A percentile compares a stretch with the other conserved stretches of the same genome.
Conservation (phyloP, 2,797 vertebrate genomes). For the Typhlichthys eigenmanni region DNA sequence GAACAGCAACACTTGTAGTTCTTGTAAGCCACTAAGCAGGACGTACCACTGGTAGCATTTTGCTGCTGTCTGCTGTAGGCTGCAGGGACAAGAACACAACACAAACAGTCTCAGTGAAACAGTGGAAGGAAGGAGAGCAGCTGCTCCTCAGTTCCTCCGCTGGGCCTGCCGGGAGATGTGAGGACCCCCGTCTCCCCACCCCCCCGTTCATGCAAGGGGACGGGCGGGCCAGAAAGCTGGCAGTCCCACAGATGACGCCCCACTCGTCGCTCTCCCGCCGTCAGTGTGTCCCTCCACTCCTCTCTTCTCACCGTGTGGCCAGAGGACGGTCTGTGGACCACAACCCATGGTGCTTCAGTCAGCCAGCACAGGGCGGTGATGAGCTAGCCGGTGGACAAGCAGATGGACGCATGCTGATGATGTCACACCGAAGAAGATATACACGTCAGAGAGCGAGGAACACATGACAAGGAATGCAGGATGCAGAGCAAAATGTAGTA, state of each 20-base stretch:
- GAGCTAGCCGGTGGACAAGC: not conserved
- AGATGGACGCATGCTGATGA: conserved; percentile 2
- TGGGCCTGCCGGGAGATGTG: too few species aligned
- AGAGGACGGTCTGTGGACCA: not conserved
- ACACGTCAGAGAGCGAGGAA: not conserved
- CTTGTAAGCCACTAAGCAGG: not conserved
- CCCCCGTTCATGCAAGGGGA: conserved; percentile 3
- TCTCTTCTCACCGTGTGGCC: not conserved
- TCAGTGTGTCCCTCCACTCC: not conserved
- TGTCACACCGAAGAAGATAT: not conserved
- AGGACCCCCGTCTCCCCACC: too few species aligned
- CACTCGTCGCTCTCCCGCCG: not conserved
- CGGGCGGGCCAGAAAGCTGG: not conserved
- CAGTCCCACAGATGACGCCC: not conserved
- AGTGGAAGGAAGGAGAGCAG: not conserved
- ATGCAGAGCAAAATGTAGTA: too few species aligned
- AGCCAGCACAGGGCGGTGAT: conserved; percentile 8
- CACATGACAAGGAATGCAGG: not conserved
- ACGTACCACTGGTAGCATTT: conserved; percentile 57
- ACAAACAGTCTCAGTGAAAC: not conserved
- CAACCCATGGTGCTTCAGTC: not conserved
- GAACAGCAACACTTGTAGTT: not conserved
- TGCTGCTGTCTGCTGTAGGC: conserved; percentile 56
- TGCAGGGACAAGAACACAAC: conserved; percentile 22
- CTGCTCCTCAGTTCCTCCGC: not conserved